Evolutionary conservation across 1,140 invertebrate genomes (phyloP).

Genomic region (Brachystomella parvula): DNA sequence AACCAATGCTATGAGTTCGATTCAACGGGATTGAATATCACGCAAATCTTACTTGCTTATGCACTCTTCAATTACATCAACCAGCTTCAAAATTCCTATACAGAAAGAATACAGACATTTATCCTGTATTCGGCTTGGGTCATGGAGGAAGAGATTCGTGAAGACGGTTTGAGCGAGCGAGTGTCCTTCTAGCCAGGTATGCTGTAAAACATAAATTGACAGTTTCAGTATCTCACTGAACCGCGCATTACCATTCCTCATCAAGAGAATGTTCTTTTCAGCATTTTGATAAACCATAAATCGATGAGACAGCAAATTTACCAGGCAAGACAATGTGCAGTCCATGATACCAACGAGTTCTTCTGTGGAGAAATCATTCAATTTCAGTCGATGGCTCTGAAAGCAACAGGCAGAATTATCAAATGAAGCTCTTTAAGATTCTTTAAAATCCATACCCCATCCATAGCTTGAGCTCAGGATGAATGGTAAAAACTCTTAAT

Average conservation of each 20-base stretch:
- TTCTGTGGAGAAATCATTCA: conserved; percentile 60
- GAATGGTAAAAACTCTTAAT: background rate
- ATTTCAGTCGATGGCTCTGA: conserved; percentile 66
- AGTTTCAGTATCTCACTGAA: too few relatives aligned
- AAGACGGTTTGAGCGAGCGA: conserved; percentile 95
- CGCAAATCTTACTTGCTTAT: conserved; percentile 60
- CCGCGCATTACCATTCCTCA: too few relatives aligned
- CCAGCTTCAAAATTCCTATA: conserved; percentile 78
- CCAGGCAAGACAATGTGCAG: conserved; percentile 81
- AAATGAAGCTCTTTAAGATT: too few relatives aligned
- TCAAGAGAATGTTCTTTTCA: too few relatives aligned
- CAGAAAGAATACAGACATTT: conserved; percentile 76
- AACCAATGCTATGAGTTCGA: conserved; percentile 12
- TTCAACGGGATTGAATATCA: conserved; percentile 2
- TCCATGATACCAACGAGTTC: conserved; percentile 84
- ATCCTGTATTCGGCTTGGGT: conserved; percentile 76
- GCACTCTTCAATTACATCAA: conserved; percentile 82
- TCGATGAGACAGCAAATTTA: too few relatives aligned
- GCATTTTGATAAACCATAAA: too few relatives aligned
- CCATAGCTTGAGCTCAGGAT: background rate
- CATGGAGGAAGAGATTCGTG: conserved; percentile 91
- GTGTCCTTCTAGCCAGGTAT: conserved; percentile 91
- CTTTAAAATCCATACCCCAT: too few relatives aligned
- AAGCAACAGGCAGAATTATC: conserved; percentile 37
- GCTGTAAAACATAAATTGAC: too few relatives aligned